Evolutionary conservation across 2,113 vertebrate genomes (phyloP).

Genomic region (Prunella himalayana): DNA sequence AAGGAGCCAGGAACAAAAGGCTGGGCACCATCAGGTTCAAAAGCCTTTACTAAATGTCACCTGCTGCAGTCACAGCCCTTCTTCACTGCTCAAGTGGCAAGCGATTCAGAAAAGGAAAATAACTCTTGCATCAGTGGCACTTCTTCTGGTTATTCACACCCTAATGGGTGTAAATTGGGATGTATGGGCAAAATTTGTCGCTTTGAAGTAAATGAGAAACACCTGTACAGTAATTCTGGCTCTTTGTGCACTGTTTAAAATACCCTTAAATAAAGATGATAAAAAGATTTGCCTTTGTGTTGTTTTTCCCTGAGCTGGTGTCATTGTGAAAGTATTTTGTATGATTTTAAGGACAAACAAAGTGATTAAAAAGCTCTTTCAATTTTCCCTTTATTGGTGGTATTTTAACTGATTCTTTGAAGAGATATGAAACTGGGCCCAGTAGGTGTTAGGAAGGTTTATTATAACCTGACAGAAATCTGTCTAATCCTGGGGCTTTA

Average conservation of each 20-base stretch:
- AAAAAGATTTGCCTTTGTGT: not conserved
- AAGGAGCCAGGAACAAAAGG: not conserved
- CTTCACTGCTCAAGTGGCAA: not conserved
- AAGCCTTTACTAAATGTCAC: not conserved
- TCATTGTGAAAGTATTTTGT: conserved; percentile 4
- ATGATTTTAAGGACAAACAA: conserved; percentile 30
- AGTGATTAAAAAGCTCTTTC: conserved; percentile 32
- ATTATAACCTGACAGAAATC: conserved; percentile 49
- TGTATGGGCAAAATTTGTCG: not conserved
- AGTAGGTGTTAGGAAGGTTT: conserved; percentile 49
- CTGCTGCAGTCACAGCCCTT: not conserved
- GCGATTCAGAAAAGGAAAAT: not conserved
- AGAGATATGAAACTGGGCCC: conserved; percentile 33
- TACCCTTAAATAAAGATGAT: conserved; percentile 8
- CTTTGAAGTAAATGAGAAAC: conserved; percentile 28
- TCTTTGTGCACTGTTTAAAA: conserved; percentile 14
- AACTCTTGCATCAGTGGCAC: not conserved
- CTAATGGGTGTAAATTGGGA: not conserved
- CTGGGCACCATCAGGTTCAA: not conserved
- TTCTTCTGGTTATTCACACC: not conserved
- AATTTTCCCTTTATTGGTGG: conserved; percentile 10
- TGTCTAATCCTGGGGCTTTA: conserved; percentile 45
- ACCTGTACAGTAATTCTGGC: not conserved
- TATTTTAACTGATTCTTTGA: conserved; percentile 41
- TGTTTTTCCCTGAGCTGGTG: conserved; percentile 17